phyloP scores from a whole-genome alignment of 2,113 vertebrate species.

The Bufo gargarizans region DNA sequence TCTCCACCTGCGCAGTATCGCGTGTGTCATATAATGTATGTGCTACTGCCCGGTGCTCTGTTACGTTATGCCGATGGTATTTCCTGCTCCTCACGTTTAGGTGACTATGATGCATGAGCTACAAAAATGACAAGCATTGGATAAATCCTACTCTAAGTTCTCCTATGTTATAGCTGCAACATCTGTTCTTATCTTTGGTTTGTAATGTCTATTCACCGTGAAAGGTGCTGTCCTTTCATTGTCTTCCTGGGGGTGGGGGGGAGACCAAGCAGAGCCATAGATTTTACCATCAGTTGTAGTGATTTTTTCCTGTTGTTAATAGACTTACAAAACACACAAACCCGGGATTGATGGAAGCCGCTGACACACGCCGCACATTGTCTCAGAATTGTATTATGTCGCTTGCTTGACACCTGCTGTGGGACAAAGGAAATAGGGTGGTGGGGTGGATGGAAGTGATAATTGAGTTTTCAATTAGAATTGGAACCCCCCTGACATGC shows the following conservation, averaged over 20 bases:
- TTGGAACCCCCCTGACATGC: neutral
- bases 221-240: neutral
- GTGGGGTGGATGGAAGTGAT: constrained; percentile 16
- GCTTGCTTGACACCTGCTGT: constrained; percentile 24
- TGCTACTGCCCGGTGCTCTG: neutral
- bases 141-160: neutral
- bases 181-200: neutral
- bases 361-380: neutral
- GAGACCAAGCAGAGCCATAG: neutral
- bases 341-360: neutral
- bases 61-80: neutral
- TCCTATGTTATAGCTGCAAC: neutral
- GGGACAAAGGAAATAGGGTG: constrained; percentile 21
- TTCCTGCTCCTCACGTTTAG: neutral
- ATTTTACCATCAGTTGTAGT: neutral
- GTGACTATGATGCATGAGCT: neutral
- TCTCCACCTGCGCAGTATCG: neutral
- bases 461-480: constrained; percentile 36
- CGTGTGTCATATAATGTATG: neutral
- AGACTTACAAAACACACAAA: neutral
- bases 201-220: neutral
- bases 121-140: neutral
- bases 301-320: neutral
- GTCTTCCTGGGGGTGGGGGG: neutral
- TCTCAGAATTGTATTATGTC: constrained; percentile 3